These are phyloP conservation scores for Anagyrus pseudococci DNA, from an alignment of 2,888 invertebrate species.

Conservation along the genomic window DNA sequence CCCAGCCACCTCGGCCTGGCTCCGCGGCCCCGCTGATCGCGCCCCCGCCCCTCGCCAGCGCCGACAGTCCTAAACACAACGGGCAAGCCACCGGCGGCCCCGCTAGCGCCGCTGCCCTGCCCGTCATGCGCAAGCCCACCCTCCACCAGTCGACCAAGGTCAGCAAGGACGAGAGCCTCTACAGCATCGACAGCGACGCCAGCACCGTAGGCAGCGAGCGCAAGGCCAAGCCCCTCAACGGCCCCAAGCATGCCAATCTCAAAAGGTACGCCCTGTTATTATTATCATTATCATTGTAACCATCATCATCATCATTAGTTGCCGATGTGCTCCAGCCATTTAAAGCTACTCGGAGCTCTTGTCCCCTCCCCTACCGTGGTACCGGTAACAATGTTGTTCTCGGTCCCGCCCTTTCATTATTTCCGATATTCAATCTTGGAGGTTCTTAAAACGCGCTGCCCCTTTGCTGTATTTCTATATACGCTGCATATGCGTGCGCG, in stretches of 20 bases:
- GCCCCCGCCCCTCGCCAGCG: constrained; percentile 37
- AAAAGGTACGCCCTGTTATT: constrained; percentile 67
- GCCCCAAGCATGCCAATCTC: constrained; percentile 74
- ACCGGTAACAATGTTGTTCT: too few species aligned
- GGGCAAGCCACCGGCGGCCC: constrained; percentile 53
- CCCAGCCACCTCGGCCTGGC: constrained; percentile 25
- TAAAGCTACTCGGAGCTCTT: too few species aligned
- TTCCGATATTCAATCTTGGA: too few species aligned
- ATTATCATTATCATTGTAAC: neutral
- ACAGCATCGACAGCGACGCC: constrained; percentile 73
- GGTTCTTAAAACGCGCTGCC: too few species aligned
- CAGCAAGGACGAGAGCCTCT: constrained; percentile 74
- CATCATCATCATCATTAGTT: neutral
- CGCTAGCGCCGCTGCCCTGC: constrained; percentile 41
- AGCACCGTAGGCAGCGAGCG: constrained; percentile 70
- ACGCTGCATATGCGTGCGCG: too few species aligned
- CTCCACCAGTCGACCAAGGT: constrained; percentile 40
- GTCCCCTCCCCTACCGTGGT: too few species aligned
- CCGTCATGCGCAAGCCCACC: constrained; percentile 49
- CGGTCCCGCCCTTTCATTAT: too few species aligned
- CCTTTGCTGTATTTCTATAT: too few species aligned
- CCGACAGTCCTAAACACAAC: constrained; percentile 35
- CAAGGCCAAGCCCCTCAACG: constrained; percentile 73
- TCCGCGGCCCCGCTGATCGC: constrained; percentile 37
- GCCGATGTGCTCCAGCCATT: too few species aligned